Evolutionary conservation across 2,797 vertebrate genomes (phyloP).

Genomic region (Poeciliopsis infans): DNA sequence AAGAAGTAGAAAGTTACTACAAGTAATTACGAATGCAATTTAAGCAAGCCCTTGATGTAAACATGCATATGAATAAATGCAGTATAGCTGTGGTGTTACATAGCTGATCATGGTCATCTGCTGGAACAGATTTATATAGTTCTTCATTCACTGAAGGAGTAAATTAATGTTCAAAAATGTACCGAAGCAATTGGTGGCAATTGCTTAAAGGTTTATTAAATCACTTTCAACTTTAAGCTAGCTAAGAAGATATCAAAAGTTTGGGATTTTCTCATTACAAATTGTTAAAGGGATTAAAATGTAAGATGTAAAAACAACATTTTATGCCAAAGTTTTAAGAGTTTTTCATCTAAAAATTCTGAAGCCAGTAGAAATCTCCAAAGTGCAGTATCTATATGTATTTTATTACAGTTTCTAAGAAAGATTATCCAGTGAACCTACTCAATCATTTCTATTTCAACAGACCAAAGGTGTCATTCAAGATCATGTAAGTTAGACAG

Average conservation of each 20-base stretch:
- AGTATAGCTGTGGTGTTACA: background rate
- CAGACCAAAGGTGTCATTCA: background rate
- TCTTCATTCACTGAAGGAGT: background rate
- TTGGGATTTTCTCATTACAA: background rate
- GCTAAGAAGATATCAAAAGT: background rate
- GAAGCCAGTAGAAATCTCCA: background rate
- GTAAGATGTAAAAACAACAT: background rate
- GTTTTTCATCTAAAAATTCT: too few relatives aligned
- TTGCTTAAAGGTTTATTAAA: background rate
- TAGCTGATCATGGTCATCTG: background rate
- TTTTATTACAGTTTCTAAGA: background rate
- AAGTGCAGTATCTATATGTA: background rate
- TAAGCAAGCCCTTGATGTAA: background rate
- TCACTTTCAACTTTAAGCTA: background rate
- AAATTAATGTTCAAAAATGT: background rate
- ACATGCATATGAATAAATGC: background rate
- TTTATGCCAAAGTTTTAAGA: background rate
- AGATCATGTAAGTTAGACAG: background rate
- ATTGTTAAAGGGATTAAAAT: background rate
- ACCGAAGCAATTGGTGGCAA: background rate
- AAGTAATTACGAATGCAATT: background rate
- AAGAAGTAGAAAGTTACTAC: background rate
- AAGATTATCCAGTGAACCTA: background rate
- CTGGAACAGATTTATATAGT: background rate
- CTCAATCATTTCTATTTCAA: background rate